Evolutionary conservation across 2,888 invertebrate genomes (phyloP), one percentile per base, ranked within the genome.

Genomic region (Zeuzera pyrina): DNA sequence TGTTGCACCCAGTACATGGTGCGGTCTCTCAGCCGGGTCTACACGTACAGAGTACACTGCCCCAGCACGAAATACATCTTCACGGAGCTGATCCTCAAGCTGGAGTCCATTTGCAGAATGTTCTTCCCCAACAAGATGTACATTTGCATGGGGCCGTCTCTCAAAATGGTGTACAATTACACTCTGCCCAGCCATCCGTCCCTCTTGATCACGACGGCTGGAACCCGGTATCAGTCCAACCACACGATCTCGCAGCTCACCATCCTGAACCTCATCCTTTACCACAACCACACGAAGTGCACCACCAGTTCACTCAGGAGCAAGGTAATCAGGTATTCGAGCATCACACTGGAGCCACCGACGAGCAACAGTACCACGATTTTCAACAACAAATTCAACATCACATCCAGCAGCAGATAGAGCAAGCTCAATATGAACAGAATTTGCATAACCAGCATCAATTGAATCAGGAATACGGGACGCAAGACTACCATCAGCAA

Each of bases 281-380:
- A n/a, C 3, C 12, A 3, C 16, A 31, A n/a, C 39, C 42, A 15
- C 58, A 64, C 7, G 60, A 58, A 14, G 52, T 57, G 2, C 52
- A 57, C 2, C 66, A 63, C 21, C 76, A 74, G 21, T 71, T 68
- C 32, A 62, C 65, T 0, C 76, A 73, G 36, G 72, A 73, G 21
- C 74, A 76, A 41, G 76, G 64, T 1, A 66, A 61, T n/a, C 79
- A 78, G 40, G 68, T 69, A 1, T 77, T 56, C 41, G 79, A 79
- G 21, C 74, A 79, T 2, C 74, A 76, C 36, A 58, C 58, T 1
- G 67, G 60, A 0, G n/a, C n/a, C n/a, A n/a, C n/a, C 0, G 58
- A 65, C 2, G 65, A 51, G 21, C 53, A 73, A 35, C 54, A 73
- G 36, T 69, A 63, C 38, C 55, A 69, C 31, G 68, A 77, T 32